Conservation (phyloP, 2,888 invertebrate species). For the Hydropsyche betteni region DNA sequence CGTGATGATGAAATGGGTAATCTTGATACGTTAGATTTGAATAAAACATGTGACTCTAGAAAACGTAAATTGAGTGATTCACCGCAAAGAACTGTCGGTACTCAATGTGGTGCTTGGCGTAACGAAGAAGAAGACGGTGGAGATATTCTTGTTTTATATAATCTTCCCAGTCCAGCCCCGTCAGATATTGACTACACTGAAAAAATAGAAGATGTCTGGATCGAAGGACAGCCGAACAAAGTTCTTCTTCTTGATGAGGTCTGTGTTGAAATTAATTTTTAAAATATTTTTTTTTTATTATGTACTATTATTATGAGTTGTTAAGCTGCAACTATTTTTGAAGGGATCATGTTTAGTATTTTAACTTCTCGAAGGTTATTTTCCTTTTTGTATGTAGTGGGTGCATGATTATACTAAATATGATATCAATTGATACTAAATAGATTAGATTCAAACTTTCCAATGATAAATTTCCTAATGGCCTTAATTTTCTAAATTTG, state of each 20-base stretch:
- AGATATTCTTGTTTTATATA: constrained; percentile 60
- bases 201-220: constrained; percentile 65
- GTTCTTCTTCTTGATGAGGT: constrained; percentile 56
- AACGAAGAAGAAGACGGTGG: constrained; percentile 64
- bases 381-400: too few species aligned
- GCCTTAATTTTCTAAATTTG: too few species aligned
- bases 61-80: constrained; percentile 37
- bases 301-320: too few species aligned
- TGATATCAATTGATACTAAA: too few species aligned
- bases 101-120: constrained; percentile 66
- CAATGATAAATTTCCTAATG: too few species aligned
- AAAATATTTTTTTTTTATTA: too few species aligned
- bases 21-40: constrained; percentile 19
- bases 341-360: too few species aligned
- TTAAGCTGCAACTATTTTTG: too few species aligned
- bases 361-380: too few species aligned
- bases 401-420: too few species aligned
- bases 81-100: constrained; percentile 61
- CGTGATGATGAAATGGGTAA: neutral
- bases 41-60: neutral
- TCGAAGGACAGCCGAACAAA: constrained; percentile 50
- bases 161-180: constrained; percentile 63
- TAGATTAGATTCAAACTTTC: too few species aligned
- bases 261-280: neutral
- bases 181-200: constrained; percentile 61